Conservation (phyloP, 2,113 vertebrate species). For the Anseranas semipalmata region DNA sequence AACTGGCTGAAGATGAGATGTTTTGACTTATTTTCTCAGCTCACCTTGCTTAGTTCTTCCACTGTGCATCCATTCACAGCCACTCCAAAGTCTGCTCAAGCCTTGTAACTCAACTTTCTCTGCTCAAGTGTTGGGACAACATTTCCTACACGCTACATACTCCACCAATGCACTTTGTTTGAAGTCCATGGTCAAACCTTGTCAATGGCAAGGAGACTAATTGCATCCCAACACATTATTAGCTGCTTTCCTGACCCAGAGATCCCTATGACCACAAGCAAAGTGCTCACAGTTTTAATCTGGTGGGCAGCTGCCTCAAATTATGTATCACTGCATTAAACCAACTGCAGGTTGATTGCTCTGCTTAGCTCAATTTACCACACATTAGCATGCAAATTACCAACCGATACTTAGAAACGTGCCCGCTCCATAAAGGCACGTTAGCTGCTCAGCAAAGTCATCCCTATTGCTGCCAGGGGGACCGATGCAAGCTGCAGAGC, state of each 20-base stretch:
- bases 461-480: background rate
- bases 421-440: background rate
- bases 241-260: background rate
- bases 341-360: background rate
- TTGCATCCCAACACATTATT: background rate
- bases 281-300: background rate
- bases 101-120: constrained; percentile 15
- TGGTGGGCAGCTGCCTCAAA: background rate
- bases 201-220: background rate
- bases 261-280: background rate
- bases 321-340: background rate
- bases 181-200: background rate
- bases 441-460: background rate
- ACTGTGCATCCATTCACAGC: constrained; percentile 15
- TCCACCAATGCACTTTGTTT: background rate
- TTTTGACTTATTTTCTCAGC: constrained; percentile 16
- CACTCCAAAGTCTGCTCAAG: background rate
- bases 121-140: background rate
- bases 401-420: background rate
- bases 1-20: background rate
- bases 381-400: background rate
- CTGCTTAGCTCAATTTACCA: background rate
- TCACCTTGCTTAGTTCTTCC: background rate
- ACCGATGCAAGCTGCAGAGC: background rate
- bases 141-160: background rate